Base-by-base conservation (phyloP, 2,113 vertebrate species). In the Cettia cetti region DNA sequence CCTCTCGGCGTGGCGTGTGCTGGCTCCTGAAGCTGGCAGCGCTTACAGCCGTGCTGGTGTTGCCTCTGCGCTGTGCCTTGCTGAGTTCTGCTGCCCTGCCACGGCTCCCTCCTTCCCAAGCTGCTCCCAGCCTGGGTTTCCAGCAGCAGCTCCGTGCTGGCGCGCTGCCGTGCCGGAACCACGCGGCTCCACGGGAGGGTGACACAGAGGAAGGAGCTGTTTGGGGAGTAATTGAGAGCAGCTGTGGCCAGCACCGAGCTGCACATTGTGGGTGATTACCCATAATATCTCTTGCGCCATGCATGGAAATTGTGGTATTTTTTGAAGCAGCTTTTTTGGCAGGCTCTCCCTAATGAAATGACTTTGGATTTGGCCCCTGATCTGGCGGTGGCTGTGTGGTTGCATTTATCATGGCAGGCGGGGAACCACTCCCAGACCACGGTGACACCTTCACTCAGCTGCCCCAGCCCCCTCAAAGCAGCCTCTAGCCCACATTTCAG, bases 141-240 rank as follows among this genome's bases (percentile, higher is more conserved):
- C 9, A 50, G 71, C 35, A 44, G 56, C 31, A 14, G 63, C 79
- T 61, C 87, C 0, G 3, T 27, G 54, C 64, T 69, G 83, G 71
- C 30, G 1, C 5, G 1, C 5, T 44, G 77, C 53, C 1, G 16
- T 17, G 53, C 78, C 28, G 50, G 84, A 87, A n/a, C 93, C 16
- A 4, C 26, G 26, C 3, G 3, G 74, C 89, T 60, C 75, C 70
- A 39, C 35, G 24, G 95, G 95, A 83, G 59, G 66, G 94, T 96
- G 96, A 95, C 94, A 92, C 77, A 57, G 91, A 96, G 97, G 96
- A 97, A 94, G 97, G 75, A 96, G 97, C 96, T 84, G 95, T 80
- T 94, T 56, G 96, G 92, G 96, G 47, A 88, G 89, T 97, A 98
- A 98, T 97, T 96, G 97, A 92, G 97, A 97, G 95, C 98, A 98